Base-by-base conservation (phyloP, 2,797 vertebrate genomes). In the Sebastes paucispinis region DNA sequence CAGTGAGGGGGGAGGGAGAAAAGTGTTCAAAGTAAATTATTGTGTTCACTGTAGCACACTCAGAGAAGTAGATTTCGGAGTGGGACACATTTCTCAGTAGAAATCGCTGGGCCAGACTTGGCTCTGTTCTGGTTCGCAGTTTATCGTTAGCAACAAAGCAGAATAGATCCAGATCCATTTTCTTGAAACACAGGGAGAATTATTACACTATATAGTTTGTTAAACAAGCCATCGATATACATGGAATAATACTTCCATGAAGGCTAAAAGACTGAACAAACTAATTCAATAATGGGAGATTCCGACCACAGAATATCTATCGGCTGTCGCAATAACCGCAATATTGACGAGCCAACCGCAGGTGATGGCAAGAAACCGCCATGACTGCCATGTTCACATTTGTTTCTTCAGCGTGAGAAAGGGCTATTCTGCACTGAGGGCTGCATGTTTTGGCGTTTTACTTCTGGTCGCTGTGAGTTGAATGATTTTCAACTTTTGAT, bases 91-190 rank as follows among this genome's bases (percentile, higher is more conserved):
- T 75, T 69, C 69, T 73, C 70, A 14, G 63, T 34, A 18, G n/a
- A 34, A 54, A 83, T 75, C 69, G 69, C 65, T 6, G 22, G 25
- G 50, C 31, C 65, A 39, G 55, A 73, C 55, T 65, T 64, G 70
- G 43, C 62, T 67, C 73, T 12, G 50, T 18, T 60, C 63, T 31
- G 32, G 64, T 34, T 32, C 60, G 43, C n/a, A 54, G 13, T 32
- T 47, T 11, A 12, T 54, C 20, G 70, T 75, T 55, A 66, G 3
- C 18, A 72, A 69, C 18, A 60, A 69, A 67, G 75, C 54, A 36
- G 5, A 50, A 7, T 14, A 29, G 1, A 64, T 24, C 43, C 27
- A 65, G 18, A 60, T 14, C 31, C 8, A 9, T 67, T 50, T 34
- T 20, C 55, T 47, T 47, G 22, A 54, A 58, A 25, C 39, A 32